phyloP scores from a whole-genome alignment of 2,888 invertebrate genomes.

The Stramonita haemastoma region DNA sequence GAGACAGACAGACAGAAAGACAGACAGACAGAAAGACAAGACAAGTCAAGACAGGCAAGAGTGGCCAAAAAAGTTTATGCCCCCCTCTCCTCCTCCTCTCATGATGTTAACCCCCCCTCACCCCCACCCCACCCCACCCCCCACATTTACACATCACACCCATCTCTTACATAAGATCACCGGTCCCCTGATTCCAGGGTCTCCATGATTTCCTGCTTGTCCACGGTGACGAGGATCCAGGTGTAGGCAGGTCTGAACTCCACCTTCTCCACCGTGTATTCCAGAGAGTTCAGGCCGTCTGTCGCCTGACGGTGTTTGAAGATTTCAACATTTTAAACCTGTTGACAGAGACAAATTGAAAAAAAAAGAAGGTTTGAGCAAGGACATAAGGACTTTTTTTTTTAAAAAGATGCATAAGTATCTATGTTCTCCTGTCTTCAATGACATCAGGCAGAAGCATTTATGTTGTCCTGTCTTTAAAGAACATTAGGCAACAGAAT shows the following conservation, averaged over 20 bases:
- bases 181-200: not conserved
- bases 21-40: not conserved
- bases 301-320: slow-evolving; percentile 44
- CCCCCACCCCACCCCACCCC: too few relatives aligned
- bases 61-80: too few relatives aligned
- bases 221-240: slow-evolving; percentile 45
- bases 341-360: not conserved
- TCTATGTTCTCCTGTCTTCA: too few relatives aligned
- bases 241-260: slow-evolving; percentile 46
- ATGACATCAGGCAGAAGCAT: too few relatives aligned
- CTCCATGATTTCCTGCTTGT: slow-evolving; percentile 41
- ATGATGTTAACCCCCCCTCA: too few relatives aligned
- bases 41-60: not conserved
- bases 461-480: too few relatives aligned
- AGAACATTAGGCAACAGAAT: too few relatives aligned
- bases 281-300: slow-evolving; percentile 50
- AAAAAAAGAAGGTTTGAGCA: too few relatives aligned
- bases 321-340: slow-evolving; percentile 47
- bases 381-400: too few relatives aligned
- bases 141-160: not conserved
- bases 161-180: not conserved
- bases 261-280: slow-evolving; percentile 44
- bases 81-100: too few relatives aligned
- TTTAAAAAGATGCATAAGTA: too few relatives aligned
- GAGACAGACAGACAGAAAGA: not conserved